Percentiles rank a stretch among this genome's conserved stretches.
Evolutionary conservation across 1,140 invertebrate species (phyloP).

Genomic region (Scylla paramamosain): DNA sequence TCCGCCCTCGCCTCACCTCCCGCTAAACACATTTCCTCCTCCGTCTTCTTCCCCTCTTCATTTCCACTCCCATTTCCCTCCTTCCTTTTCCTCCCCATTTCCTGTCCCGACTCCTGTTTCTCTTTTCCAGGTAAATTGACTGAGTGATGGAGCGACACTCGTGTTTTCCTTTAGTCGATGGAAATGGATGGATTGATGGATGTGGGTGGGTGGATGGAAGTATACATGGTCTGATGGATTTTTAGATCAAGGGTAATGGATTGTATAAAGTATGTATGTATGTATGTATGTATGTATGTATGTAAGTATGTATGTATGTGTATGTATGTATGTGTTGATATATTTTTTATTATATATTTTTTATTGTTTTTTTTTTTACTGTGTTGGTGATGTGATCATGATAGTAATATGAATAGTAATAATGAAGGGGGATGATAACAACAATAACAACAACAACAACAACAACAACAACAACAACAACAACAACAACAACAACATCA

Average conservation of each 20-base stretch:
- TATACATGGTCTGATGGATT: background rate
- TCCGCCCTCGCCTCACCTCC: background rate
- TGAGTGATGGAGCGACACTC: background rate
- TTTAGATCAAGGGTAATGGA: background rate
- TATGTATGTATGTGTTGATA: background rate
- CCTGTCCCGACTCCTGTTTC: background rate
- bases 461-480: no score
- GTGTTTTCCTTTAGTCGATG: background rate
- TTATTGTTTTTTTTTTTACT: background rate
- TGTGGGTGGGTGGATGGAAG: background rate
- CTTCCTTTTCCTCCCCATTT: slow-evolving; percentile 6
- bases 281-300: background rate
- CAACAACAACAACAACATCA: no score
- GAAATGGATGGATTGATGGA: background rate
- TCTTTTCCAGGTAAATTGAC: background rate
- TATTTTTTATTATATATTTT: no score
- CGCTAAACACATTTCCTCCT: background rate
- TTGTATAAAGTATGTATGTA: background rate
- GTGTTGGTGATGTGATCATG: background rate
- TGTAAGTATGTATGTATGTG: background rate
- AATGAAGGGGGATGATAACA: background rate
- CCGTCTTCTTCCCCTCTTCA: background rate
- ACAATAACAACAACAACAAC: background rate
- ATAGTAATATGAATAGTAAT: background rate
- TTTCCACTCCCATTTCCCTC: background rate